Evolutionary conservation across 1,140 invertebrate species (phyloP), one percentile per base, ranked within the genome.

Genomic region (Nebria ingens): DNA sequence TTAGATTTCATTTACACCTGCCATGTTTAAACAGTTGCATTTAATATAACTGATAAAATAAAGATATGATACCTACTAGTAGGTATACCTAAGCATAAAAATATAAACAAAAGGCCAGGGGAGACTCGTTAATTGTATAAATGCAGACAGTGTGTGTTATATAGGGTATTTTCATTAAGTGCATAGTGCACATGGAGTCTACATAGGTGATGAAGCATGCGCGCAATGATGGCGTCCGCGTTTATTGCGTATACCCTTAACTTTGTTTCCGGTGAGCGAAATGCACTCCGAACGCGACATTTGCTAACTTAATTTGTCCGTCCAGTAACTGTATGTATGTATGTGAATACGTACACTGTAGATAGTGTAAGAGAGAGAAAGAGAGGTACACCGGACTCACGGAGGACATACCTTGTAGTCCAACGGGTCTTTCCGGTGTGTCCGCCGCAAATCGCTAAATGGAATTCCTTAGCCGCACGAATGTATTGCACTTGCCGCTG

Each of bases 231-330:
- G 40, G 58, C 51, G 50, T 22, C 15, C 40, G 50, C 52, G 40
- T 54, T 57, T 59, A 54, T 59, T 54, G 40, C 52, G 52, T 12
- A 34, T 6, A n/a, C n/a, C n/a, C n/a, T n/a, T n/a, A n/a, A n/a
- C n/a, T 34, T 17, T 3, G 15, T 9, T 45, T 45, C 40, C 40
- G 40, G 40, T 45, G 15, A 17, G 40, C 40, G 17, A 45, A 45
- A 17, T 45, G 40, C 40, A 45, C 40, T 40, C 52, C 49, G 49
- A 11, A 52, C n/a, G 19, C 59, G 59, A 58, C 59, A 58, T 58
- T 51, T 56, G 60, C 60, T 57, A 61, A 59, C 60, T 61, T 58
- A 61, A 61, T 61, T 61, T 61, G 21, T 20, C 21, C 11, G 40
- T 34, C 19, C 19, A 15, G 42, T 49, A 6, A 9, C 13, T 17